Base-by-base conservation (phyloP, 2,113 vertebrate genomes). In the Ictidomys tridecemlineatus region DNA sequence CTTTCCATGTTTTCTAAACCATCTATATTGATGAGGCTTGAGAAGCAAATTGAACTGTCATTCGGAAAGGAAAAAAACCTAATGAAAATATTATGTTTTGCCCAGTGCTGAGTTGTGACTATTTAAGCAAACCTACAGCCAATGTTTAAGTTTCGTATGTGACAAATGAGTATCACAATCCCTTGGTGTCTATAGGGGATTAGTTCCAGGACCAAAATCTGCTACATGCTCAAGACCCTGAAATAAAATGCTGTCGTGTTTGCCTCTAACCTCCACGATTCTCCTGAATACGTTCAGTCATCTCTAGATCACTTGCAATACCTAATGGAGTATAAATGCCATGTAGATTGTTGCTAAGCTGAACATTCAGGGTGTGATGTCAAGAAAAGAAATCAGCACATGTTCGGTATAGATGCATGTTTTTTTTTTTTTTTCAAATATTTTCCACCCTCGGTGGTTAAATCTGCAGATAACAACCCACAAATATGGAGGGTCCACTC, bases 21-120 rank as follows among this genome's bases (percentile, higher is more conserved):
- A 16, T 6, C 17, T 37, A 17, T 73, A 63, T 85, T 42, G 8
- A 79, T 42, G 34, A 12, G 16, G 5, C 69, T 85, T 80, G 18
- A 93, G 69, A 92, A 93, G 37, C 32, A 89, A 91, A 89, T 17
- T 34, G 85, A 11, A 61, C 85, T 82, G 32, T 76, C 84, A 69
- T 86, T 83, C 56, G 26, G 34, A 61, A 67, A 67, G 39, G 48
- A 17, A 42, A 58, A 58, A 34, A 45, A 61, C 51, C 8, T 30
- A 83, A 13, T 45, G 61, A 34, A 42, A 45, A 58, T 39, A n/a
- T 84, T 51, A 8, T 42, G 34, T 63, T 79, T 39, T 92, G 32
- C 45, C 76, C 4, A 34, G 37, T 22, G 80, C 70, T 79, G 61
- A 78, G 34, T 22, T 73, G 39, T 86, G 63, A 90, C 58, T 51